Evolutionary conservation across 2,888 invertebrate species (phyloP).

Genomic region (Acanthosepion esculentum): DNA sequence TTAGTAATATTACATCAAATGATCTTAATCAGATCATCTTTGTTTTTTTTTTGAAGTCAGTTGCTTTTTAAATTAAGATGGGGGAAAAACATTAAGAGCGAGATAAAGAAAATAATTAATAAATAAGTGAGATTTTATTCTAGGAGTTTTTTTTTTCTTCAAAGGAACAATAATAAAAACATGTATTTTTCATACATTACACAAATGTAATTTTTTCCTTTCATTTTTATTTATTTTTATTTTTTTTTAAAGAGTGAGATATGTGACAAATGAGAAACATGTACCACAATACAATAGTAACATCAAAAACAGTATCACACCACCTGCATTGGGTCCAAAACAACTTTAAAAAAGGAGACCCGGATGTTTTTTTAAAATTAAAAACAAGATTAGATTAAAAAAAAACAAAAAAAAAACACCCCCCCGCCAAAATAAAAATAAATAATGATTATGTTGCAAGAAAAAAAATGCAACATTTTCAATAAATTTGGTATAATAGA

Average conservation of each 20-base stretch:
- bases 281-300: constrained; percentile 37
- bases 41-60: background rate
- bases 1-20: background rate
- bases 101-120: background rate
- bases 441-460: constrained; percentile 24
- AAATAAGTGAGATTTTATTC: background rate
- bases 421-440: constrained; percentile 5
- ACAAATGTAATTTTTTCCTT: background rate
- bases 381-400: background rate
- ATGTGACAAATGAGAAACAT: constrained; percentile 20
- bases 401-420: background rate
- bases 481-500: constrained; percentile 20
- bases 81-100: background rate
- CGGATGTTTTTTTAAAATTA: background rate
- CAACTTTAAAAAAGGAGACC: background rate
- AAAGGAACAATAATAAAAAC: background rate
- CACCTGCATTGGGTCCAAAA: constrained; percentile 39
- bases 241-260: background rate
- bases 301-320: constrained; percentile 25
- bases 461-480: constrained; percentile 13
- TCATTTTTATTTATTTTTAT: background rate
- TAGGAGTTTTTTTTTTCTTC: background rate
- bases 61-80: background rate
- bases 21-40: background rate
- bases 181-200: background rate